Base-by-base conservation (phyloP, 2,888 invertebrate genomes). In the Rhingia campestris region DNA sequence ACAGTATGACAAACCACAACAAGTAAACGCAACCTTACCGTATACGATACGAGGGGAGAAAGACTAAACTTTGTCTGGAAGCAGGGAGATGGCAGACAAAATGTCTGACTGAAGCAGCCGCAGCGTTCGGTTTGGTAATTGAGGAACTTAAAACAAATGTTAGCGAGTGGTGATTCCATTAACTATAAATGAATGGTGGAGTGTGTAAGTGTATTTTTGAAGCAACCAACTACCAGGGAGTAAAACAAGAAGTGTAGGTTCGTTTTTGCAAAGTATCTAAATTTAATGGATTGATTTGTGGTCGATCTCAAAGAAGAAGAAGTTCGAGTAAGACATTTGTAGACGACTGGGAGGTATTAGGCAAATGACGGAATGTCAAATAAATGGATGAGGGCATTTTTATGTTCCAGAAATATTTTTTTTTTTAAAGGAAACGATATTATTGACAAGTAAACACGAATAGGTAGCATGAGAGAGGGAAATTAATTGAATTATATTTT, bases 1-100 rank as follows among this genome's bases (percentile, higher is more conserved):
- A 75, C 74, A 75, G 41, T 9, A 49, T 75, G 74, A 75, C 58
- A 66, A 49, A 75, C 74, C 74, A 43, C 74, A 75, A 75, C 73
- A 58, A 63, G 63, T 35, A 45, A 45, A 45, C 3, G 45, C 3
- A 12, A 45, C 45, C 10, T 45, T 35, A 12, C 12, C 39, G 4
- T 37, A n/a, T 14, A 59, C 51, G 64, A 49, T 30, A 43, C 14
- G 39, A 37, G 12, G 33, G 12, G 30, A 51, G 39, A 58, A 9
- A 51, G 12, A 51, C 64, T 14, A 33, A 49, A 66, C 66, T 41
- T 59, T 53, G 70, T 33, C 59, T 39, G 43, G 35, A 51, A 32
- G 41, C 33, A 49, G 22, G 37, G 32, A 45, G 10, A 6, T 4
- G 4, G 45, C 22, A 22, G 22, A 22, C 22, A 22, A 22, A 22